These are phyloP conservation scores for Eriocheir sinensis DNA, from an alignment of 1,140 invertebrate genomes.

Conservation along the genomic window DNA sequence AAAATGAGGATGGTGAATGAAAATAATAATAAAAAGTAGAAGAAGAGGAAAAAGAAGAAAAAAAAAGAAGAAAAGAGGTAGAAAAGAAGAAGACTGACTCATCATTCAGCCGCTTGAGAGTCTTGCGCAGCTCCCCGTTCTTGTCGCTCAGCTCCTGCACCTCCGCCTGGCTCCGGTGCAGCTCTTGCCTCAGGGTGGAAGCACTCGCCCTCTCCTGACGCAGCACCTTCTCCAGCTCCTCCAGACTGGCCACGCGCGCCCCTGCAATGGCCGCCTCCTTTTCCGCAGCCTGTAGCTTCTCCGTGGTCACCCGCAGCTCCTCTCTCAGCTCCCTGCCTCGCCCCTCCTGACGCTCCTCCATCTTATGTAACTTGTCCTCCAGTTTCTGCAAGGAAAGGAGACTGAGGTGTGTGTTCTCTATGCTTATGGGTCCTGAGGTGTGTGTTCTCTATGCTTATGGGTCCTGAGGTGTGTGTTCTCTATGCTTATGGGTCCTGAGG, in stretches of 20 bases:
- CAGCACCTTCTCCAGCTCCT: constrained; percentile 36
- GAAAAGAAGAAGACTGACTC: constrained; percentile 45
- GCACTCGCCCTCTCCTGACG: constrained; percentile 12
- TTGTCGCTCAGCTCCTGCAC: constrained; percentile 34
- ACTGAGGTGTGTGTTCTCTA: no score
- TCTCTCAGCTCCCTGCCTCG: not conserved
- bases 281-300: constrained; percentile 50
- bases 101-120: constrained; percentile 33
- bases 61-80: no score
- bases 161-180: constrained; percentile 36
- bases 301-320: not conserved
- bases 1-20: no score
- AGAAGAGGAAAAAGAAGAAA: no score
- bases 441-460: no score
- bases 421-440: no score
- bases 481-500: no score
- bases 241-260: constrained; percentile 41
- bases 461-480: no score
- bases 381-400: constrained; percentile 32
- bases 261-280: constrained; percentile 43
- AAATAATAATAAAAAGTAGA: no score
- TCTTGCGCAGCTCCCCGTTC: constrained; percentile 25
- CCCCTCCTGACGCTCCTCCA: constrained; percentile 12
- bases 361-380: not conserved
- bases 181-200: constrained; percentile 45